Evolutionary conservation across 1,140 invertebrate genomes (phyloP), one percentile per base, ranked within the genome.

Genomic region (Chelonus insularis): DNA sequence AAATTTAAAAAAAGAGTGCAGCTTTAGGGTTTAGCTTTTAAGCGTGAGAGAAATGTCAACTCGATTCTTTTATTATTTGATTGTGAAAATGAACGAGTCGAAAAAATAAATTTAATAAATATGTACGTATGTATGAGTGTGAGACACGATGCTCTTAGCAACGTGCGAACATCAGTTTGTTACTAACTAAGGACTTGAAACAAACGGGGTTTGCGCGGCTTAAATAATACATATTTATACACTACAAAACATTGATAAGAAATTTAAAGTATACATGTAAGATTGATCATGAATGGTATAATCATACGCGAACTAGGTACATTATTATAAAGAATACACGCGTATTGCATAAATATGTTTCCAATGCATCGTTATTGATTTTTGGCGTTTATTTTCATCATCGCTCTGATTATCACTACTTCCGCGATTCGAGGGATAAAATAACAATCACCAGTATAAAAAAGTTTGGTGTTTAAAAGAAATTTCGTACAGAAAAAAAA

Each of bases 211-310:
- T 79, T 76, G 73, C 72, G 72, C 71, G 69, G 74, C 70, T 79
- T 77, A 77, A 52, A 77, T 68, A 73, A 77, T 77, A 79, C 78
- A 79, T 80, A 81, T 81, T 81, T 80, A 82, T 80, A 82, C 72
- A 79, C 78, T 77, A 51, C 23, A 59, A 59, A 63, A 64, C 66
- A 68, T 74, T 77, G 73, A 79, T 80, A 78, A 79, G 74, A 79
- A 82, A 79, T 74, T 80, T 80, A 64, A 77, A 77, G 68, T 79
- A 75, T 79, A 79, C 75, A 80, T 71, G 70, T 79, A 81, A 78
- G 72, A 73, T 74, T 74, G 72, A 78, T 78, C 76, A 77, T 74
- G 74, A 77, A 78, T 72, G 77, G 68, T 80, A 77, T 80, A 82
- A 80, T 77, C 74, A 73, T 81, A 79, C 67, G 72, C 75, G 67